Conservation (phyloP, 2,888 invertebrate species). For the Acrobasis suavella region DNA sequence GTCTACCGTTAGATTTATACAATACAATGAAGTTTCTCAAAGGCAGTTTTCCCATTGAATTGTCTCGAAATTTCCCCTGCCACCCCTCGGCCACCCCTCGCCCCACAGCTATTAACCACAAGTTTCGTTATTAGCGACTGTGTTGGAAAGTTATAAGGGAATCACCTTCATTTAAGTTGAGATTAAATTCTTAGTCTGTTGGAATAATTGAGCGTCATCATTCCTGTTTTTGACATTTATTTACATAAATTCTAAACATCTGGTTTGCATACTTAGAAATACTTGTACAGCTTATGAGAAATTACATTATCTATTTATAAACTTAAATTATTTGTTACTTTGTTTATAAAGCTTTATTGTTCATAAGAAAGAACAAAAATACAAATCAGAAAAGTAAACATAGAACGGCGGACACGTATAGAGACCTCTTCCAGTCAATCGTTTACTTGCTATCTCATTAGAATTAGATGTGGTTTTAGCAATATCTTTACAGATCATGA, state of each 20-base stretch:
- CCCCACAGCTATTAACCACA: slow-evolving; percentile 68
- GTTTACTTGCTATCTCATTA: too few relatives aligned
- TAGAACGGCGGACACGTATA: too few relatives aligned
- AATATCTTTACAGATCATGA: too few relatives aligned
- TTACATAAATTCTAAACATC: slow-evolving; percentile 11
- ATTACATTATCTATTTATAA: too few relatives aligned
- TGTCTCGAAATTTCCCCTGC: slow-evolving; percentile 64
- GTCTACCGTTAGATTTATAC: slow-evolving; percentile 44
- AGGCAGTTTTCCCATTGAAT: slow-evolving; percentile 77
- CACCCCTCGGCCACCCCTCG: slow-evolving; percentile 33
- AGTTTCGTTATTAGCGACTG: slow-evolving; percentile 79
- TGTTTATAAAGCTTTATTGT: too few relatives aligned
- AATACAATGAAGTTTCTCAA: slow-evolving; percentile 68
- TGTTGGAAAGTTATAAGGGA: slow-evolving; percentile 75
- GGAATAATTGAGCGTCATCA: slow-evolving; percentile 55
- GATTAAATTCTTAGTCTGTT: slow-evolving; percentile 73
- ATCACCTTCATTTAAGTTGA: slow-evolving; percentile 78
- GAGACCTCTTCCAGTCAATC: too few relatives aligned
- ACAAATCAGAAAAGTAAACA: too few relatives aligned
- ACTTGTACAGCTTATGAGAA: too few relatives aligned
- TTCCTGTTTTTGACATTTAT: slow-evolving; percentile 28
- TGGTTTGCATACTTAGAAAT: not conserved
- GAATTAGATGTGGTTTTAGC: too few relatives aligned
- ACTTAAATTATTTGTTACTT: too few relatives aligned
- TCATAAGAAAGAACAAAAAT: too few relatives aligned